phyloP scores from a whole-genome alignment of 2,888 invertebrate species.

The Perizoma flavofasciatum region DNA sequence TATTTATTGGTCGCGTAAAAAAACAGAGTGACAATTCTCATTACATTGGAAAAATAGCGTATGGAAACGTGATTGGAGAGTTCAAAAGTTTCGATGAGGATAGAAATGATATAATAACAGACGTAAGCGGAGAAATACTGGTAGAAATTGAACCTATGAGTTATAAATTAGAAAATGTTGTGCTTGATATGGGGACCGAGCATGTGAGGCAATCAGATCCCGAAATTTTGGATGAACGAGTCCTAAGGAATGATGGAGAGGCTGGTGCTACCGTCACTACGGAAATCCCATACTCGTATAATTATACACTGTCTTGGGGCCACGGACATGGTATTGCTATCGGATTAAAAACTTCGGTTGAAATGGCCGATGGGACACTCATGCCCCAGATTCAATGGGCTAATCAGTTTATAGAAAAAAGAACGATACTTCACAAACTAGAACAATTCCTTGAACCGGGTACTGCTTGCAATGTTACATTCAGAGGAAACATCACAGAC shows the following conservation, averaged over 20 bases:
- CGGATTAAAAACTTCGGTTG: conserved; percentile 87
- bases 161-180: conserved; percentile 89
- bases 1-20: conserved; percentile 70
- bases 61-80: conserved; percentile 86
- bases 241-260: conserved; percentile 81
- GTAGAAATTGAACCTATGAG: conserved; percentile 91
- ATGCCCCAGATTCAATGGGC: conserved; percentile 89
- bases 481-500: conserved; percentile 88
- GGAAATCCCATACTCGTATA: conserved; percentile 88
- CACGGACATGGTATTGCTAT: conserved; percentile 89
- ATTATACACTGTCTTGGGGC: conserved; percentile 91
- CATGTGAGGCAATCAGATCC: conserved; percentile 76
- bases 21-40: conserved; percentile 73
- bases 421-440: conserved; percentile 83
- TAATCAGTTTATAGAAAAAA: conserved; percentile 78
- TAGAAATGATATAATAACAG: conserved; percentile 75
- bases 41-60: conserved; percentile 88
- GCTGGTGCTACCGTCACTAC: conserved; percentile 86
- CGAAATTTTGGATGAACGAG: conserved; percentile 79
- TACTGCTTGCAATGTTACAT: conserved; percentile 92
- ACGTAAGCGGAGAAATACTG: conserved; percentile 89
- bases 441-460: conserved; percentile 89
- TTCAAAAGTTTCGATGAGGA: conserved; percentile 87
- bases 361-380: conserved; percentile 81
- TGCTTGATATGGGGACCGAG: conserved; percentile 81